Evolutionary conservation across 2,888 invertebrate genomes (phyloP).

Genomic region (Bimastos eiseni): DNA sequence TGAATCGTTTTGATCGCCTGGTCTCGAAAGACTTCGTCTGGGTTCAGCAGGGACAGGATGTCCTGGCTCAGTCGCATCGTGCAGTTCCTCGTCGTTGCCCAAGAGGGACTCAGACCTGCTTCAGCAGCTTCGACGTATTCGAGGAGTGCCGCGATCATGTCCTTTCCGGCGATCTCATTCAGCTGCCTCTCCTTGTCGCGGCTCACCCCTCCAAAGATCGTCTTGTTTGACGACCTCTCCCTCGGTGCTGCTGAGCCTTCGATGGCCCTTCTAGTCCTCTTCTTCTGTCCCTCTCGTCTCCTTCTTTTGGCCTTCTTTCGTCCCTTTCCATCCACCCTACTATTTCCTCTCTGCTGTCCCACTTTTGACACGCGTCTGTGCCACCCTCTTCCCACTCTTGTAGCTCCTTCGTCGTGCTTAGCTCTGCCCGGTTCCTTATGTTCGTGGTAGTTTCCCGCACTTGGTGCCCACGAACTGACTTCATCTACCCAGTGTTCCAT

Average conservation of each 20-base stretch:
- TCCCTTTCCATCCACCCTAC: too few relatives aligned
- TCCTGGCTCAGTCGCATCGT: not conserved
- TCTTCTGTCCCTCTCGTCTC: not conserved
- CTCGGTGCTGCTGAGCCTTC: not conserved
- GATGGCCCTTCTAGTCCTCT: not conserved
- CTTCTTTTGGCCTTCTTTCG: not conserved
- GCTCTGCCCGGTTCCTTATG: not conserved
- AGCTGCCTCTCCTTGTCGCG: constrained; percentile 16
- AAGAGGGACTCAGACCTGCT: not conserved
- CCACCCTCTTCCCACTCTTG: not conserved
- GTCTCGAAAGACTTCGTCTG: not conserved
- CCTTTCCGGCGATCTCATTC: not conserved
- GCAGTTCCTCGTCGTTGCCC: not conserved
- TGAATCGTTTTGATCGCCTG: constrained; percentile 21
- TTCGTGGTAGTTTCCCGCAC: not conserved
- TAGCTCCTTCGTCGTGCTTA: not conserved
- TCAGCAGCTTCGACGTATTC: not conserved
- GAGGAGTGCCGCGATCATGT: not conserved
- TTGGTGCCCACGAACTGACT: not conserved
- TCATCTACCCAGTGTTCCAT: too few relatives aligned
- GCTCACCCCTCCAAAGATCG: constrained; percentile 18
- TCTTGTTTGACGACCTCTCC: not conserved
- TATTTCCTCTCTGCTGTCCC: not conserved
- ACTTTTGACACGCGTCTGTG: not conserved
- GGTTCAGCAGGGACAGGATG: not conserved